Percentiles rank a stretch among this genome's conserved stretches.
phyloP scores from a whole-genome alignment of 2,888 invertebrate genomes.

The Spatulosminthurus flaviceps region DNA sequence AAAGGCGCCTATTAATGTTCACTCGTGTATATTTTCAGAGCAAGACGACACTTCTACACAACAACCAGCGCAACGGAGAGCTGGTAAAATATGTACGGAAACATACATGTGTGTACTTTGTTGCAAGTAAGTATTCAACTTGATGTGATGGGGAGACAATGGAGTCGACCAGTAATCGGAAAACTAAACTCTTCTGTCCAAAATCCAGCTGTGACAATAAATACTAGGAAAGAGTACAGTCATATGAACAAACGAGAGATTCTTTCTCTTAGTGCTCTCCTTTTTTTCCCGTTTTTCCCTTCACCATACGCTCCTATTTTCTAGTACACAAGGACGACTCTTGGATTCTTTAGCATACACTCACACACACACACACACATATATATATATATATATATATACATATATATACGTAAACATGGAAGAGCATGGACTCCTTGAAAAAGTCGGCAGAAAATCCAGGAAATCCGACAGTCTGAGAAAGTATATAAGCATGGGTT shows the following conservation, averaged over 20 bases:
- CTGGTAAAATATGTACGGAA: too few species aligned
- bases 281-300: neutral
- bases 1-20: slow-evolving; percentile 10
- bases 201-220: slow-evolving; percentile 53
- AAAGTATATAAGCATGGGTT: slow-evolving; percentile 34
- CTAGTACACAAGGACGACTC: slow-evolving; percentile 31
- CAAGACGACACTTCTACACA: neutral
- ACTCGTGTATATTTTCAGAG: neutral
- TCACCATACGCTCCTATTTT: slow-evolving; percentile 6
- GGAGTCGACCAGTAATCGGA: slow-evolving; percentile 43
- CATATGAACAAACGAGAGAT: slow-evolving; percentile 38
- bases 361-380: slow-evolving; percentile 16
- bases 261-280: slow-evolving; percentile 32
- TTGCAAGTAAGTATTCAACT: slow-evolving; percentile 1
- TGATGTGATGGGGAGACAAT: slow-evolving; percentile 41
- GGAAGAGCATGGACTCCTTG: slow-evolving; percentile 21
- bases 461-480: slow-evolving; percentile 45
- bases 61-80: neutral
- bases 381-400: slow-evolving; percentile 19
- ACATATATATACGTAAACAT: neutral
- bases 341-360: slow-evolving; percentile 16
- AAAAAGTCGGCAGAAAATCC: slow-evolving; percentile 39
- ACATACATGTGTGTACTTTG: neutral
- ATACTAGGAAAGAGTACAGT: slow-evolving; percentile 41
- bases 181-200: slow-evolving; percentile 40